A percentile compares a stretch with the other conserved stretches of the same genome.
phyloP scores from a whole-genome alignment of 23 tunicate genomes.

The Ciona savignyi region DNA sequence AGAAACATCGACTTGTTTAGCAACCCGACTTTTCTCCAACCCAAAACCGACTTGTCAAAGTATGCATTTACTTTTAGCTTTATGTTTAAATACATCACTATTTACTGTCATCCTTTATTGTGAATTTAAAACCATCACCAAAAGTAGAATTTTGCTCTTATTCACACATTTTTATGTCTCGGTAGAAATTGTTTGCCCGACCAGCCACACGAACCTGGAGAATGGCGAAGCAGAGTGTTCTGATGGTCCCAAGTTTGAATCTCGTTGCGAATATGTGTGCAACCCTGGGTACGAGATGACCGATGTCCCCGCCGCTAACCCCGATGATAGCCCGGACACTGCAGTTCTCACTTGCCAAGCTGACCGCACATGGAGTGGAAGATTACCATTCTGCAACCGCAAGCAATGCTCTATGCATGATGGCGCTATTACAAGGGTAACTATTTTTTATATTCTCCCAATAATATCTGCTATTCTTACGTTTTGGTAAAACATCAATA shows the following conservation, averaged over 20 bases:
- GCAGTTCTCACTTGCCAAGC: slow-evolving; percentile 34
- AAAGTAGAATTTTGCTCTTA: no score
- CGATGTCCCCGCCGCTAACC: not conserved
- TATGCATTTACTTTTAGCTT: no score
- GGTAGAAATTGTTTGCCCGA: slow-evolving; percentile 59
- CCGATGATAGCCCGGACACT: slow-evolving; percentile 18
- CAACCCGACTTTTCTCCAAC: slow-evolving; percentile 38
- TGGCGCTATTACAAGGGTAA: slow-evolving; percentile 63
- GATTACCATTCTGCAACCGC: slow-evolving; percentile 38
- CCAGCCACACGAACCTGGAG: slow-evolving; percentile 16
- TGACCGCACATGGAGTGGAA: slow-evolving; percentile 48
- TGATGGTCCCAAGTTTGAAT: slow-evolving; percentile 40
- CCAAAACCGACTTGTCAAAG: slow-evolving; percentile 44
- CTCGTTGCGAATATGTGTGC: slow-evolving; percentile 49
- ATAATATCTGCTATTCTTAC: not conserved
- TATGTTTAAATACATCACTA: no score
- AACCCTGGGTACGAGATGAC: slow-evolving; percentile 68
- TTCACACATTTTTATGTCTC: no score
- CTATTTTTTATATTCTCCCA: not conserved
- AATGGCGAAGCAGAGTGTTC: slow-evolving; percentile 45
- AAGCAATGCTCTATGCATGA: slow-evolving; percentile 66
- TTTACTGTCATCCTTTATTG: no score
- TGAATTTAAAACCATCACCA: no score
- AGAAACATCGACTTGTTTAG: slow-evolving; percentile 29
- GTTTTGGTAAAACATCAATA: not conserved